A percentile compares a stretch with the other conserved stretches of the same genome.
Evolutionary conservation across 2,888 invertebrate genomes (phyloP).

Genomic region (Zygaena filipendulae): DNA sequence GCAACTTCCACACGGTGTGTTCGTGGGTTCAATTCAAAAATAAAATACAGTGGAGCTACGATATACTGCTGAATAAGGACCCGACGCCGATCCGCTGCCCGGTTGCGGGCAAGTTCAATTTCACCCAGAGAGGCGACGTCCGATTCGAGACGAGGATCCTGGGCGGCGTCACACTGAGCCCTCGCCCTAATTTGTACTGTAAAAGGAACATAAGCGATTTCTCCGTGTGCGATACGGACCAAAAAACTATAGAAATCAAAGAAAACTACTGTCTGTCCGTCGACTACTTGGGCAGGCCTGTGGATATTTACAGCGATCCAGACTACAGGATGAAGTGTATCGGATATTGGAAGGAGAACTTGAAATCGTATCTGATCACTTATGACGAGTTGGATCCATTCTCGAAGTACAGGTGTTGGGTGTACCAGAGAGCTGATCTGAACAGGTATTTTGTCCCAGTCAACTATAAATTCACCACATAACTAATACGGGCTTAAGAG

Average conservation of each 20-base stretch:
- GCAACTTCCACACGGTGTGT: conserved; percentile 92
- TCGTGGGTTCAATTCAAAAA: conserved; percentile 94
- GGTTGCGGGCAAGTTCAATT: conserved; percentile 96
- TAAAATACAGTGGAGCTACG: conserved; percentile 87
- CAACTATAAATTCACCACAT: no score
- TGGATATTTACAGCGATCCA: conserved; percentile 96
- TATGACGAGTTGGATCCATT: conserved; percentile 96
- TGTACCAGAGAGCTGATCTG: conserved; percentile 94
- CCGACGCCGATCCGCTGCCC: conserved; percentile 95
- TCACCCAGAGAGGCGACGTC: conserved; percentile 91
- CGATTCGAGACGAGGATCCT: conserved; percentile 93
- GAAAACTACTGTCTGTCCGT: conserved; percentile 97
- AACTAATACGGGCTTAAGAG: no score
- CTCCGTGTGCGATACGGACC: conserved; percentile 95
- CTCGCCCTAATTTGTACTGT: conserved; percentile 92
- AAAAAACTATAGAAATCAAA: conserved; percentile 93
- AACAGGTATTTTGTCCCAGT: no score
- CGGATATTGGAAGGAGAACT: conserved; percentile 97
- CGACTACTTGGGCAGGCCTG: conserved; percentile 93
- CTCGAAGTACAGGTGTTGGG: conserved; percentile 97
- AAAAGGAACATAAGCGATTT: conserved; percentile 95
- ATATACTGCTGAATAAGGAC: conserved; percentile 85
- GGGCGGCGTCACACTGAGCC: conserved; percentile 94
- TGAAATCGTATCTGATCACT: conserved; percentile 95
- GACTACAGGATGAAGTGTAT: conserved; percentile 98